phyloP scores from a whole-genome alignment of 2,113 vertebrate species.

The Euleptes europaea region DNA sequence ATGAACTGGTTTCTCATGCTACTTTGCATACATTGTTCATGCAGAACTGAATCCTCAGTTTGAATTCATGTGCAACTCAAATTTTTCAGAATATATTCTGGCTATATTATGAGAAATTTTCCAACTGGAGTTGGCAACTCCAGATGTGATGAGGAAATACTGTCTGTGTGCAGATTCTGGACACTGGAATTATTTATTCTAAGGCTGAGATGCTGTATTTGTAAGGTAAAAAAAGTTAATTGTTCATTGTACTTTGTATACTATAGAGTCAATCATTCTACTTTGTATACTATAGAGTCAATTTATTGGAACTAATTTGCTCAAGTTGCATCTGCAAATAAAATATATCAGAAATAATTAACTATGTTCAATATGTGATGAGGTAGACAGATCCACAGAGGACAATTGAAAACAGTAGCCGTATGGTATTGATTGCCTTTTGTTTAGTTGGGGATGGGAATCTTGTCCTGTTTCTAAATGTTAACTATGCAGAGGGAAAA shows the following conservation, averaged over 20 bases:
- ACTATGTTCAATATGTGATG: conserved; percentile 70
- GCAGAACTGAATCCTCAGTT: neutral
- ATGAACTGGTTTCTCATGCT: neutral
- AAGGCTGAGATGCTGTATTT: conserved; percentile 43
- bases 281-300: conserved; percentile 61
- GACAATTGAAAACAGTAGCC: conserved; percentile 65
- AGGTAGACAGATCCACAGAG: conserved; percentile 67
- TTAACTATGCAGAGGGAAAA: conserved; percentile 72
- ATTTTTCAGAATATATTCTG: neutral
- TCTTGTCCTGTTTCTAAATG: conserved; percentile 75
- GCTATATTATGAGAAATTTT: neutral
- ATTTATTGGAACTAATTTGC: conserved; percentile 71
- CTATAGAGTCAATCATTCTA: conserved; percentile 62
- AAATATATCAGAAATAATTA: conserved; percentile 75
- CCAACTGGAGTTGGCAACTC: neutral
- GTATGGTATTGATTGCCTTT: conserved; percentile 72
- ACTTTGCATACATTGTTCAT: neutral
- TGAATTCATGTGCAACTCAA: neutral
- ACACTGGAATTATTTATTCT: conserved; percentile 41
- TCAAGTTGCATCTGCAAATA: conserved; percentile 67
- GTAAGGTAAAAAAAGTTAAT: conserved; percentile 62
- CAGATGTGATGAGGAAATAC: conserved; percentile 14
- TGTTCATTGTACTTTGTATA: conserved; percentile 65
- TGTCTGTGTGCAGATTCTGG: conserved; percentile 29
- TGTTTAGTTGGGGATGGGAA: conserved; percentile 47